A percentile compares a stretch with the other conserved stretches of the same genome.
Conservation (phyloP, 92 coral and sea anemone genomes). For the Plumapathes pennacea region DNA sequence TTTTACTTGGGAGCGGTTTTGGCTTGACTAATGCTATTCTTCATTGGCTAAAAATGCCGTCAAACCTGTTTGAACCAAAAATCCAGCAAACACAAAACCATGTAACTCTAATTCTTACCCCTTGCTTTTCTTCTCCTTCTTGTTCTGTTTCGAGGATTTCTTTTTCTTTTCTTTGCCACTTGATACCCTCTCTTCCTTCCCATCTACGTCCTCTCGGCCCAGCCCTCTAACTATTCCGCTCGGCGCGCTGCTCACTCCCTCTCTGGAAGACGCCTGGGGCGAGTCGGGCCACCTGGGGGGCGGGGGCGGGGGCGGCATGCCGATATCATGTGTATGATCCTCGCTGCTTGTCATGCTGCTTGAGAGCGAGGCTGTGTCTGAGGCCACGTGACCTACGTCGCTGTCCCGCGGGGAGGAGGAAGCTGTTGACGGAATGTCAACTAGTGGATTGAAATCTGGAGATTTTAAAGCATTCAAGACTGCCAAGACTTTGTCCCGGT, state of each 20-base stretch:
- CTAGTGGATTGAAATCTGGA: constrained; percentile 65
- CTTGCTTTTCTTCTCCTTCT: constrained; percentile 38
- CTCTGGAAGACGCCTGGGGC: neutral
- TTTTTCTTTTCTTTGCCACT: constrained; percentile 21
- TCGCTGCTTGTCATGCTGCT: constrained; percentile 79
- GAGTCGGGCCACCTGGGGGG: constrained; percentile 24
- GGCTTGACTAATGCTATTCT: too few species aligned
- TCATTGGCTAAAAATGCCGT: too few species aligned
- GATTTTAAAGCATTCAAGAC: constrained; percentile 75
- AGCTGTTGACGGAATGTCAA: constrained; percentile 53
- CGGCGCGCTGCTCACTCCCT: too few species aligned
- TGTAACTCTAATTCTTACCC: constrained; percentile 18
- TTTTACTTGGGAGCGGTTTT: too few species aligned
- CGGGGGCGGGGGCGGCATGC: constrained; percentile 45
- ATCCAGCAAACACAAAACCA: neutral
- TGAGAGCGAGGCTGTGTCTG: constrained; percentile 71
- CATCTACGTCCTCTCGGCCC: too few species aligned
- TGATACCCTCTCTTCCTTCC: too few species aligned
- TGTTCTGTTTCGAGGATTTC: constrained; percentile 38
- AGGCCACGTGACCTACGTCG: constrained; percentile 70
- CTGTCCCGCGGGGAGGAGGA: constrained; percentile 81
- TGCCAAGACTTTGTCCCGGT: constrained; percentile 77
- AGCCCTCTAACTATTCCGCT: too few species aligned
- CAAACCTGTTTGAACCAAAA: too few species aligned
- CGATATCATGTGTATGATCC: constrained; percentile 43